Percentiles rank a stretch among this genome's conserved stretches.
Conservation (phyloP, 2,797 vertebrate species). For the Chanos chanos region DNA sequence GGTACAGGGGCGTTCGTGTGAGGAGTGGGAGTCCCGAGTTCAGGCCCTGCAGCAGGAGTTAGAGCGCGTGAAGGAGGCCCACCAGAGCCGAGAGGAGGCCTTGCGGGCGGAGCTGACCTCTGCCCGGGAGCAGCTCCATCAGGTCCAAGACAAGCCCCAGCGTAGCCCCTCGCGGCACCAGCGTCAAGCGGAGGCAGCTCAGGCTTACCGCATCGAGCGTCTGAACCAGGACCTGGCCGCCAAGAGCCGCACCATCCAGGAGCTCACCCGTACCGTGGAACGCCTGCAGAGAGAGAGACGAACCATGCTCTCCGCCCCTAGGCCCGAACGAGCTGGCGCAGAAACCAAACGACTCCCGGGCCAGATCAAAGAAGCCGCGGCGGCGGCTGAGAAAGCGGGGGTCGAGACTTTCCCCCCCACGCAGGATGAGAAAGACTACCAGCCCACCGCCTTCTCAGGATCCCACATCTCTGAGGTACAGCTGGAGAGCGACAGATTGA, state of each 20-base stretch:
- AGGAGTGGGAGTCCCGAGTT: conserved; percentile 37
- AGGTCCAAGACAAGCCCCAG: conserved; percentile 47
- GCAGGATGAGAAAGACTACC: conserved; percentile 73
- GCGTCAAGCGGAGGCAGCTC: conserved; percentile 68
- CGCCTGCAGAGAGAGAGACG: conserved; percentile 84
- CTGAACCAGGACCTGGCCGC: conserved; percentile 79
- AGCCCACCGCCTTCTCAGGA: conserved; percentile 72
- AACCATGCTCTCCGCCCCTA: conserved; percentile 66
- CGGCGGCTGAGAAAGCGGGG: neutral
- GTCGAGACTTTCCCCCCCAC: conserved; percentile 55
- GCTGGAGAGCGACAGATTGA: conserved; percentile 81
- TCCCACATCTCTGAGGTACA: conserved; percentile 75
- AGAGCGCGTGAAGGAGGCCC: conserved; percentile 54
- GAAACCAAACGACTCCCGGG: conserved; percentile 38
- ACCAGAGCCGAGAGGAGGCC: conserved; percentile 61
- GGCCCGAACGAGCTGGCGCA: conserved; percentile 22
- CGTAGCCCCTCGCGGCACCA: conserved; percentile 59
- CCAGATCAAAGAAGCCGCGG: conserved; percentile 19
- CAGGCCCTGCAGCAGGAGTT: conserved; percentile 71
- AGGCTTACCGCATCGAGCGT: conserved; percentile 69
- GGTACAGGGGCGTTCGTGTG: conserved; percentile 1
- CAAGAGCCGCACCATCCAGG: conserved; percentile 81
- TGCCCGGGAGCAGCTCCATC: conserved; percentile 73
- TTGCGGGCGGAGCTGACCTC: conserved; percentile 73
- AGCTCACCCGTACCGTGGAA: conserved; percentile 84